These are phyloP conservation scores for Parelbella ahira DNA, from an alignment of 2,888 invertebrate genomes.

Conservation along the genomic window DNA sequence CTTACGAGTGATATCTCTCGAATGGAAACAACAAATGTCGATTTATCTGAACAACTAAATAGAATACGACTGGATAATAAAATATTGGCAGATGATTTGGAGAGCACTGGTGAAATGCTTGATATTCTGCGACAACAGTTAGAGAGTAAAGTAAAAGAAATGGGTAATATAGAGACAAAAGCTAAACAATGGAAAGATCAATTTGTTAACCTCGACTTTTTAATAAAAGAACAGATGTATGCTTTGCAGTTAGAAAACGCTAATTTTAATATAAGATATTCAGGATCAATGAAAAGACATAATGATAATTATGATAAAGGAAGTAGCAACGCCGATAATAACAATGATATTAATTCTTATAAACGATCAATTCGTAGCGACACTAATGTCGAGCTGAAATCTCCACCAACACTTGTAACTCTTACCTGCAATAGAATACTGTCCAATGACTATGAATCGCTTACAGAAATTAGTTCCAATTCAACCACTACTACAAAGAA, in stretches of 20 bases:
- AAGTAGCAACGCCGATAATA: background rate
- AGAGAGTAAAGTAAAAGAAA: constrained; percentile 44
- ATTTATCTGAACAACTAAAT: constrained; percentile 37
- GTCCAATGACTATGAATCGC: no score
- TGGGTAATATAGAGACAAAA: constrained; percentile 46
- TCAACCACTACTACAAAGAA: constrained; percentile 27
- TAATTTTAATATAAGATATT: constrained; percentile 38
- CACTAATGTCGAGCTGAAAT: constrained; percentile 32
- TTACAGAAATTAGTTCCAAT: no score
- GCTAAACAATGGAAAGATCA: constrained; percentile 46
- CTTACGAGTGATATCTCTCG: constrained; percentile 36
- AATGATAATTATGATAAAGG: constrained; percentile 13
- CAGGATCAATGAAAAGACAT: constrained; percentile 25
- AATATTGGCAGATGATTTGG: constrained; percentile 39
- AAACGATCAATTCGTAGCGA: constrained; percentile 24
- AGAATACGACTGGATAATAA: constrained; percentile 38
- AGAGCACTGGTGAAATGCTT: constrained; percentile 40
- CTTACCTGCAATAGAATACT: constrained; percentile 59
- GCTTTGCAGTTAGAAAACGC: constrained; percentile 47
- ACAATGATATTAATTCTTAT: constrained; percentile 16
- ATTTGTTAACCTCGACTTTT: constrained; percentile 40
- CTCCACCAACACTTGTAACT: constrained; percentile 58
- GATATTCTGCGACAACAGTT: constrained; percentile 45
- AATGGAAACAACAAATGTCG: constrained; percentile 36
- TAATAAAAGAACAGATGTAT: constrained; percentile 46